Evolutionary conservation across 2,797 vertebrate genomes (phyloP), one percentile per base, ranked within the genome.

Genomic region (Euthynnus affinis): DNA sequence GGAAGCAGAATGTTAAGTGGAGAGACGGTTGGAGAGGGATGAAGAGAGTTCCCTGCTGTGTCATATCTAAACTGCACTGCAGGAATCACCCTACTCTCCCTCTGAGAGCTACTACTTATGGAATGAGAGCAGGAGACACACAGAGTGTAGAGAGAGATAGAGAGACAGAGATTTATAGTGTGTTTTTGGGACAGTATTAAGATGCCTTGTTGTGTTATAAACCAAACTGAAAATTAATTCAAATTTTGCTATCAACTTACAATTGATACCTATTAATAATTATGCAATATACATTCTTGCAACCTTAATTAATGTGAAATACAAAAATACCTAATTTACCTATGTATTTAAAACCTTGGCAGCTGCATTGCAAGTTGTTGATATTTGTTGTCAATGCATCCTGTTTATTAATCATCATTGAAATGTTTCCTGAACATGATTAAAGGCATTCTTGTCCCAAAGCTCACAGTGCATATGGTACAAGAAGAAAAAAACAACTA

Each of bases 11-110:
- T 87, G 83, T 85, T 91, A 90, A 88, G 82, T 77, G 80, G 76
- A 27, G 73, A 87, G 86, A 89, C 67, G 79, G 83, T 83, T 86
- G 77, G 58, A 86, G 78, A 83, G 75, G 79, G 85, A 90, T 88
- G 90, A 89, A 85, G 88, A 78, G 87, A 69, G 81, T 71, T 88
- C 81, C 86, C 88, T 73, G 90, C 83, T 93, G 91, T 48, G 89
- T 80, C 87, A 90, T 91, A 89, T 93, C 87, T 92, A 73, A 89
- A 87, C 84, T 80, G 86, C 87, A 80, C 89, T 57, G 77, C 68
- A 83, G 87, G 83, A 87, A 83, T 85, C 40, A 7, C 59, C 80
- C 70, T 82, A 78, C 71, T 78, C 71, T 88, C 69, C 60, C 66
- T 82, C 67, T 83, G 83, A 86, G 83, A 88, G 65, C 37, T 57